Conservation (phyloP, 1,140 invertebrate genomes). For the Eupeodes corollae region DNA sequence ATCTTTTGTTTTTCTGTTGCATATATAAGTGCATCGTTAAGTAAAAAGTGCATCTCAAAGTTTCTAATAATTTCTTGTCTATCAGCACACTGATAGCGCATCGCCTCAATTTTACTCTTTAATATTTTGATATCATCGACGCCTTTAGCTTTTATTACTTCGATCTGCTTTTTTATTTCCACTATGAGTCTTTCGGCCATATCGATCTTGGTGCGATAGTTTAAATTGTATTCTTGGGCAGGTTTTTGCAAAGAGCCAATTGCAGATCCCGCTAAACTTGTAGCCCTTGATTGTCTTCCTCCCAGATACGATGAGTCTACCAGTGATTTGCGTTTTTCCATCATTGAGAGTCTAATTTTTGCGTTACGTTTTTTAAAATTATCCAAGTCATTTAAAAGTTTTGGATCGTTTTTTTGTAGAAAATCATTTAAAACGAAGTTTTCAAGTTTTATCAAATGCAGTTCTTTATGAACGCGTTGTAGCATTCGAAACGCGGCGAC, state of each 20-base stretch:
- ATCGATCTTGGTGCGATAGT: constrained; percentile 27
- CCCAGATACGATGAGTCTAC: not conserved
- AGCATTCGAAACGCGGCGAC: constrained; percentile 23
- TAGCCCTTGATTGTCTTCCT: not conserved
- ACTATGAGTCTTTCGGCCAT: constrained; percentile 24
- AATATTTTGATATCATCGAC: constrained; percentile 23
- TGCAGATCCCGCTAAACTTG: constrained; percentile 10
- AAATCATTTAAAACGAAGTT: constrained; percentile 28
- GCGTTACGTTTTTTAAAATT: not conserved
- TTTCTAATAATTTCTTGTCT: constrained; percentile 30
- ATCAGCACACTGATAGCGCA: constrained; percentile 21
- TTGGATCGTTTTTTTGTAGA: constrained; percentile 32
- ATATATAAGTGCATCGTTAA: constrained; percentile 22
- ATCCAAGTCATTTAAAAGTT: constrained; percentile 15
- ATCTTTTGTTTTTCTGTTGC: constrained; percentile 31
- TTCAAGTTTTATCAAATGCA: constrained; percentile 21
- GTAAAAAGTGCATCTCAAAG: constrained; percentile 26
- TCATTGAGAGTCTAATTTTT: not conserved
- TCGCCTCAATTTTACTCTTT: constrained; percentile 27
- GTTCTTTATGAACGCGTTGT: constrained; percentile 14
- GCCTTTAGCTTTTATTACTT: constrained; percentile 27
- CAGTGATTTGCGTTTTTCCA: not conserved
- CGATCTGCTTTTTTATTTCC: constrained; percentile 24
- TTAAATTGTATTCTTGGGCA: constrained; percentile 15
- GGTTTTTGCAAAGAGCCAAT: constrained; percentile 1